Evolutionary conservation across 2,888 invertebrate genomes (phyloP), one percentile per base, ranked within the genome.

Genomic region (Ferdinandea cuprea): DNA sequence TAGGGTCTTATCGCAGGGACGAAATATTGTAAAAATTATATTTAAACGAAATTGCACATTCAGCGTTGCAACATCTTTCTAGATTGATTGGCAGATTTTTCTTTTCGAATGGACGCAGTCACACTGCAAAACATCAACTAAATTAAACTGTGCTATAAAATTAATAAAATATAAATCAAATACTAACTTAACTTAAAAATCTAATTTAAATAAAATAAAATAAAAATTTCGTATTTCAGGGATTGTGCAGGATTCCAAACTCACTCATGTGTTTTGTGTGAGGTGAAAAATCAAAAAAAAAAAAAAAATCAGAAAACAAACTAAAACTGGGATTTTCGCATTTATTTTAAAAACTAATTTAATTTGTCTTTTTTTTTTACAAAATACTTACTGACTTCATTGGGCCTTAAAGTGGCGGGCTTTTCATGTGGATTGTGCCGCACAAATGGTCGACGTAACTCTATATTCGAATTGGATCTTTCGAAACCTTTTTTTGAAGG

Each of bases 401-500:
- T 94, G 88, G 94, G 94, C 87, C 93, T 93, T 86, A 93, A 92
- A 87, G 91, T 91, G 37, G 89, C 87, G 2, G 94, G 93, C 78
- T 93, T 93, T 76, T 85, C 86, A 85, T 89, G 87, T 50, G 85
- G 86, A 85, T 88, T 88, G 15, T 88, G 89, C 66, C 90, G 88
- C 65, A 86, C 86, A 71, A 87, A 87, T 68, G 88, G 89, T 77
- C 88, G 87, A 68, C 87, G 86, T 78, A 90, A 87, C 74, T 90
- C 90, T 86, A 89, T 87, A 68, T 88, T 87, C 37, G 90, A 90
- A 80, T 88, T 87, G 61, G 90, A 90, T 85, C 90, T 88, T 86
- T 90, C 90, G 85, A 90, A 89, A 86, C 89, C 90, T 89, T 37
- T 40, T 25, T 25, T 2, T 2, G 25, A n/a, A n/a, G n/a, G n/a